A percentile compares a stretch with the other conserved stretches of the same genome.
These are phyloP conservation scores for Cephus runcator DNA, from an alignment of 2,888 invertebrate species.

Conservation along the genomic window DNA sequence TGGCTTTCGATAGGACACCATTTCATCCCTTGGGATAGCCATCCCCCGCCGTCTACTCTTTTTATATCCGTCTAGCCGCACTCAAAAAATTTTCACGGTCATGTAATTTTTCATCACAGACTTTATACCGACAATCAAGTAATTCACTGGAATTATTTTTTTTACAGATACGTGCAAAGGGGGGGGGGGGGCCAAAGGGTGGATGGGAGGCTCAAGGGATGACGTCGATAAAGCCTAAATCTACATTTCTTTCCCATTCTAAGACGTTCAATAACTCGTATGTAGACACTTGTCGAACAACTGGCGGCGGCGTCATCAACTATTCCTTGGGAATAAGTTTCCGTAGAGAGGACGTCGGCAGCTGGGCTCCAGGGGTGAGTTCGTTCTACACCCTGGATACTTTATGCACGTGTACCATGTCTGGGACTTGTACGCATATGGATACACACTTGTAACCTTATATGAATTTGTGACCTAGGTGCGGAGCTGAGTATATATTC, in stretches of 20 bases:
- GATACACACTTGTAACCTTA: neutral
- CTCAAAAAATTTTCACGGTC: neutral
- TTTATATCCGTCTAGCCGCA: neutral
- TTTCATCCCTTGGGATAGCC: neutral
- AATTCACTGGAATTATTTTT: neutral
- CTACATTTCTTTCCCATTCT: conserved; percentile 35
- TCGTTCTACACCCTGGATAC: neutral
- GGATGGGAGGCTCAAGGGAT: neutral
- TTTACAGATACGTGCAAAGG: neutral
- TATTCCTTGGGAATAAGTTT: conserved; percentile 28
- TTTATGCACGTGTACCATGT: neutral
- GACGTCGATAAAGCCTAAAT: conserved; percentile 29
- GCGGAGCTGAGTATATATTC: neutral
- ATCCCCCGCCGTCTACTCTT: neutral
- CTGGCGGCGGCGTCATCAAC: conserved; percentile 37
- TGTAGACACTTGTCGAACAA: conserved; percentile 44
- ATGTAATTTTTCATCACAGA: neutral
- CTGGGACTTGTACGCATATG: neutral
- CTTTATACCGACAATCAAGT: neutral
- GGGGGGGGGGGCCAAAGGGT: neutral
- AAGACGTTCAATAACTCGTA: conserved; percentile 41
- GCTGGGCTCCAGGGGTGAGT: neutral
- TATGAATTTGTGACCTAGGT: neutral
- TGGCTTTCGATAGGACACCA: neutral
- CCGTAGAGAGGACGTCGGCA: conserved; percentile 12